These are phyloP conservation scores for Alauda arvensis DNA, from an alignment of 2,797 vertebrate species.

Conservation along the genomic window DNA sequence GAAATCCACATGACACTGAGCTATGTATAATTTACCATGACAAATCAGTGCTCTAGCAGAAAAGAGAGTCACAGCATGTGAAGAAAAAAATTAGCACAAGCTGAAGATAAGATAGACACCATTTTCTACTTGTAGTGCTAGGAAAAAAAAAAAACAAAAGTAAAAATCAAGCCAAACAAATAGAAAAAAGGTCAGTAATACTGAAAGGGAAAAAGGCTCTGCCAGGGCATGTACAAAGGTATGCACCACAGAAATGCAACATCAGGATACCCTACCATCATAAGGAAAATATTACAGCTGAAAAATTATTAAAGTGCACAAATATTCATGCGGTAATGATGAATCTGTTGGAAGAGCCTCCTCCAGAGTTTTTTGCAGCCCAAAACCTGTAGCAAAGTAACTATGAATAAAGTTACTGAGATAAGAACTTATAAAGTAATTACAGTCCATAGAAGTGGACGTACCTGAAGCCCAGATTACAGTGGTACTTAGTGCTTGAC, in stretches of 20 bases:
- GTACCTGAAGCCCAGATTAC: not conserved
- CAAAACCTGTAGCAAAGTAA: not conserved
- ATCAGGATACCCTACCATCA: not conserved
- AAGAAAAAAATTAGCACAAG: conserved; percentile 38
- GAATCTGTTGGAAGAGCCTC: not conserved
- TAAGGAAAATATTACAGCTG: not conserved
- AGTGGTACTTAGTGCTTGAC: not conserved
- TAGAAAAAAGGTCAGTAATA: not conserved
- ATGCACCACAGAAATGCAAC: not conserved
- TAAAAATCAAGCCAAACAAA: not conserved
- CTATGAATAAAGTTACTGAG: not conserved
- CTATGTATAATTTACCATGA: conserved; percentile 49
- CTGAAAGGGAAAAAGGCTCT: not conserved
- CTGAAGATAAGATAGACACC: conserved; percentile 15
- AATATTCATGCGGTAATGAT: not conserved
- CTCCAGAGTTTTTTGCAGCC: not conserved
- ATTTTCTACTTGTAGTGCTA: not conserved
- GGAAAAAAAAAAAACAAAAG: not conserved
- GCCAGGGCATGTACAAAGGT: not conserved
- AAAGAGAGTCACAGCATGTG: conserved; percentile 42
- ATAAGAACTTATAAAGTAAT: not conserved
- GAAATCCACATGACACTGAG: conserved; percentile 9
- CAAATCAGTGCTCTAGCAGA: conserved; percentile 35
- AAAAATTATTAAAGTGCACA: not conserved
- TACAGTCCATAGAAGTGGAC: not conserved